Conservation (phyloP, 2,113 vertebrate genomes). For the Pangasianodon gigas region DNA sequence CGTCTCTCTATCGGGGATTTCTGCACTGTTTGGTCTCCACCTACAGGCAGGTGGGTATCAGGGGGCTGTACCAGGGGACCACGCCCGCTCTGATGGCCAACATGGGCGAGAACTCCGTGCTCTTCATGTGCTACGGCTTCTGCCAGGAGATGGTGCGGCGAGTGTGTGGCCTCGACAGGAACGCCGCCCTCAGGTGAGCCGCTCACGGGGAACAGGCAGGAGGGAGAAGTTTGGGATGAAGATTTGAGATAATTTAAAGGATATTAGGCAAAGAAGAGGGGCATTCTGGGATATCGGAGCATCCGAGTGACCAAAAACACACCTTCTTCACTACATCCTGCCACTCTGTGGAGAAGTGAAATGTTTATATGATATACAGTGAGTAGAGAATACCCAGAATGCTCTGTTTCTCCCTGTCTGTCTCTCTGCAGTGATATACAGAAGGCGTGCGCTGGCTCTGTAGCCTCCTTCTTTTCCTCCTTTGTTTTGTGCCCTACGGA, state of each 20-base stretch:
- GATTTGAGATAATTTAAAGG: not conserved
- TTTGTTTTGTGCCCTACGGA: constrained; percentile 93
- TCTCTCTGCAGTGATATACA: constrained; percentile 81
- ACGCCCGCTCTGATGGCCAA: constrained; percentile 90
- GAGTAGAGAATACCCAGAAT: not conserved
- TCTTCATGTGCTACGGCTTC: constrained; percentile 98
- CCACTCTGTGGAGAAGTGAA: too few species aligned
- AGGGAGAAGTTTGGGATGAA: not conserved
- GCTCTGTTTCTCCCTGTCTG: not conserved
- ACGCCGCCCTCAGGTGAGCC: constrained; percentile 83
- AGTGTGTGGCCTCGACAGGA: constrained; percentile 73
- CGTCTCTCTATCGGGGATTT: constrained; percentile 83
- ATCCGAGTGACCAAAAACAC: not conserved
- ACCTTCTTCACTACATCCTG: not conserved
- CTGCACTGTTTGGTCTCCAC: constrained; percentile 84
- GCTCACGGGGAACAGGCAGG: not conserved
- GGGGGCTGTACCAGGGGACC: constrained; percentile 92
- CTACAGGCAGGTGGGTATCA: constrained; percentile 86
- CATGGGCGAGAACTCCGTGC: constrained; percentile 91
- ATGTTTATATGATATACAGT: not conserved
- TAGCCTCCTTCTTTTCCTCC: constrained; percentile 89
- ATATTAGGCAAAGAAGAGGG: not conserved
- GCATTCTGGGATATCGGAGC: not conserved
- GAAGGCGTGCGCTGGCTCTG: constrained; percentile 89
- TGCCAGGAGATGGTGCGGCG: constrained; percentile 88